Evolutionary conservation across 2,888 invertebrate species (phyloP), one percentile per base, ranked within the genome.

Genomic region (Drosophila ezoana): DNA sequence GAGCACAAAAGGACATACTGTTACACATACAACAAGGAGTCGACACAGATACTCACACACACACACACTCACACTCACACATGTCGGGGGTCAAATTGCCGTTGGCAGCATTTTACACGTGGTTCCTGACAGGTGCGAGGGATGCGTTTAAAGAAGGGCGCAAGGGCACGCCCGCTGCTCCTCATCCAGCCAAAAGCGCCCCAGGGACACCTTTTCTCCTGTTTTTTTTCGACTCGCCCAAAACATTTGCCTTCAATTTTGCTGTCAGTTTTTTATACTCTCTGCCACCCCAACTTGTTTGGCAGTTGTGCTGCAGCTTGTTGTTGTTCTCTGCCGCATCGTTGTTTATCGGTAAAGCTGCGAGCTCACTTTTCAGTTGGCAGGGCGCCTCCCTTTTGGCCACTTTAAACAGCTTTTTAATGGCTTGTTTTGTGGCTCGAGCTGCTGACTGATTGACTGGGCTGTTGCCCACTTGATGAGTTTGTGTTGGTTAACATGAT

Each of bases 231-330:
- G 70, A 81, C 84, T 74, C 68, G 56, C 67, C 67, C 87, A 67
- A 87, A 83, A 84, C 87, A 83, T 88, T 83, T 83, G 70, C 87
- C 87, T 83, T 88, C 81, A 83, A 78, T 87, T 88, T 81, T 59
- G 38, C 33, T 63, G 66, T 44, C 76, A 71, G 56, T 69, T 69
- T 79, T 73, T 83, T 37, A 48, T 60, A 70, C 72, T 65, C 62
- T 64, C 58, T 40, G 41, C 51, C 38, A 40, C 14, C 18, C 11
- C 56, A 66, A 53, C 72, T 75, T 75, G 65, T 77, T 72, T 84
- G 61, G 63, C 73, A 85, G 69, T 69, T 75, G 35, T 59, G 47
- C 59, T 59, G 28, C 52, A 61, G 49, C 33, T 66, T 67, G 35
- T 52, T 66, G 44, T 48, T 79, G 16, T 35, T 59, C 38, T 47